Evolutionary conservation across 2,888 invertebrate species (phyloP).

Genomic region (Hemaris fuciformis): DNA sequence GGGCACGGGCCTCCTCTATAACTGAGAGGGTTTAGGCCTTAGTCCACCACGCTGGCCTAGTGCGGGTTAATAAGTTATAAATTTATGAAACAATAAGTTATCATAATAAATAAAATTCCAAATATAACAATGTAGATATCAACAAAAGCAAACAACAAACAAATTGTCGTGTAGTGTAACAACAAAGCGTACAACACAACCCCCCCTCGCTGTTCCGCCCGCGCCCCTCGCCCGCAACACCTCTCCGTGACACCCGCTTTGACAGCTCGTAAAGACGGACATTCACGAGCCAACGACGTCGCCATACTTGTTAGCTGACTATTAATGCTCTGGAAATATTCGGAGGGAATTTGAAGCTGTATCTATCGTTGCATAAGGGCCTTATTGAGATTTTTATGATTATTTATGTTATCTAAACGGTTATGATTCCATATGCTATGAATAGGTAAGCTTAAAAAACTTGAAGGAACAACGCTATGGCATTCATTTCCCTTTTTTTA

Average conservation of each 20-base stretch:
- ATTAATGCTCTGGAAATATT: background rate
- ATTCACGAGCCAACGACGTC: conserved; percentile 7
- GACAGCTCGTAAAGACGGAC: conserved; percentile 9
- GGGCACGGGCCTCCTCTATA: too few species aligned
- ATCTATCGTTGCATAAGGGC: too few species aligned
- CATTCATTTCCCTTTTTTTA: too few species aligned
- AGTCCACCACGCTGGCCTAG: too few species aligned
- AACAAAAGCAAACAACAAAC: conserved; percentile 10
- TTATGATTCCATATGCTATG: too few species aligned
- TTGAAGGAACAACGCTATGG: too few species aligned
- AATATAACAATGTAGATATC: conserved; percentile 7
- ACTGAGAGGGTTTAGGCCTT: too few species aligned
- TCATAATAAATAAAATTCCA: background rate
- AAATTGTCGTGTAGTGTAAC: conserved; percentile 10
- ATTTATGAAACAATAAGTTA: background rate
- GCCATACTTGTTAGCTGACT: background rate
- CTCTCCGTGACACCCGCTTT: background rate
- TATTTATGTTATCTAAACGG: background rate
- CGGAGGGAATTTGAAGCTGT: background rate
- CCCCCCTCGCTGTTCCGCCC: background rate
- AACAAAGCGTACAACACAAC: conserved; percentile 1
- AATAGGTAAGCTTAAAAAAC: too few species aligned
- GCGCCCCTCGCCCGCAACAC: background rate
- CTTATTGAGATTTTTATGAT: background rate
- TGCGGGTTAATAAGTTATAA: too few species aligned